Evolutionary conservation across 1,140 invertebrate species (phyloP), one percentile per base, ranked within the genome.

Genomic region (Papilio dardanus): DNA sequence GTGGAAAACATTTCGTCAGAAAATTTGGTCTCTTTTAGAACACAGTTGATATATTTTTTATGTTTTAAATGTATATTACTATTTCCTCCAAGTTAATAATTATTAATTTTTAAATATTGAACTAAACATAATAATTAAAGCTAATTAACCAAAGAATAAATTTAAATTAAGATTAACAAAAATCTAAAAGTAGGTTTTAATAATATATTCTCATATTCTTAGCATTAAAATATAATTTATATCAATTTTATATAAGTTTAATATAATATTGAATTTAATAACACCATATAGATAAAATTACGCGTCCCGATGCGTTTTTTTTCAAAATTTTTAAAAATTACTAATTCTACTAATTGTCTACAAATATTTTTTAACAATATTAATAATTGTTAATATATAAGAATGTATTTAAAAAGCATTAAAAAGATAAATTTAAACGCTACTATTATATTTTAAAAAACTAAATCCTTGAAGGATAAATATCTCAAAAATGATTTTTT

Each of bases 221-320:
- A 19, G 1, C 0, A 1, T 42, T 42, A 16, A n/a, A 2, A 16
- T 42, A 42, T 42, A 16, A 42, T 4, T 14, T 16, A n/a, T 42
- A 4, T 42, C 4, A 35, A 37, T 37, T 42, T n/a, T 1, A 16
- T 42, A 42, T 42, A 42, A 14, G 40, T 42, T 42, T n/a, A n/a
- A 42, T 42, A 42, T 14, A 42, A 42, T 42, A 42, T 42, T 42
- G 14, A n/a, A 46, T 46, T n/a, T n/a, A n/a, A 46, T 46, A 46
- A 46, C 42, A 46, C 16, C 14, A n/a, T 46, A 46, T 85, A 81
- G 81, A 85, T 81, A 80, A 75, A 28, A 76, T 73, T 42, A 76
- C 86, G 85, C 86, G 85, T 86, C 83, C 73, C 71, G 75, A 76
- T 79, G 85, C 87, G 83, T 84, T 81, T 85, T 83, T n/a, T 42